phyloP scores from a whole-genome alignment of 1,140 invertebrate species.

The Maconellicoccus hirsutus region DNA sequence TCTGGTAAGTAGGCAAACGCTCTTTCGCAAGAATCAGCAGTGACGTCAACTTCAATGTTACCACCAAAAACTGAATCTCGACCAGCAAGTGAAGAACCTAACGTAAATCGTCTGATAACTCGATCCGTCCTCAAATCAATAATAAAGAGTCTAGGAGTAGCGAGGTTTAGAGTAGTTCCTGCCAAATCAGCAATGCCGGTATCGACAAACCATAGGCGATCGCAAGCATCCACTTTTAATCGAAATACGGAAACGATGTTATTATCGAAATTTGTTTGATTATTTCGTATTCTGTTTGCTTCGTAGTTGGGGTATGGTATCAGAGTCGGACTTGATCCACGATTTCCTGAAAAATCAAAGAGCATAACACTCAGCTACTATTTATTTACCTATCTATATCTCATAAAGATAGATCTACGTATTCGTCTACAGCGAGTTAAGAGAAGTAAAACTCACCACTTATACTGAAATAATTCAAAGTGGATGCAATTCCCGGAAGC shows the following conservation, averaged over 20 bases:
- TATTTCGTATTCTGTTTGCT: slow-evolving; percentile 40
- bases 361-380: not conserved
- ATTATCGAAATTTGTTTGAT: slow-evolving; percentile 35
- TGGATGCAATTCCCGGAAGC: slow-evolving; percentile 55
- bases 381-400: too few species aligned
- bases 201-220: slow-evolving; percentile 61
- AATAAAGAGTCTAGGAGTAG: slow-evolving; percentile 48
- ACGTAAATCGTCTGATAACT: slow-evolving; percentile 45
- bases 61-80: slow-evolving; percentile 57
- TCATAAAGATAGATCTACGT: too few species aligned
- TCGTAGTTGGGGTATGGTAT: slow-evolving; percentile 63
- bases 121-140: slow-evolving; percentile 58
- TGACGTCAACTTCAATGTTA: slow-evolving; percentile 58
- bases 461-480: slow-evolving; percentile 45
- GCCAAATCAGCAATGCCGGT: slow-evolving; percentile 51
- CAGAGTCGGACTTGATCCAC: slow-evolving; percentile 39
- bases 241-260: slow-evolving; percentile 61
- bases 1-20: slow-evolving; percentile 64
- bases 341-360: not conserved
- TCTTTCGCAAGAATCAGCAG: slow-evolving; percentile 50
- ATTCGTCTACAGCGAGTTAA: not conserved
- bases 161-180: slow-evolving; percentile 43
- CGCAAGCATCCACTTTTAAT: slow-evolving; percentile 54
- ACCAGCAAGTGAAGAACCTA: slow-evolving; percentile 48
- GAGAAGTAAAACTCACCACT: not conserved